Evolutionary conservation across 1,140 invertebrate genomes (phyloP), one percentile per base, ranked within the genome.

Genomic region (Trypoxylus dichotomus): DNA sequence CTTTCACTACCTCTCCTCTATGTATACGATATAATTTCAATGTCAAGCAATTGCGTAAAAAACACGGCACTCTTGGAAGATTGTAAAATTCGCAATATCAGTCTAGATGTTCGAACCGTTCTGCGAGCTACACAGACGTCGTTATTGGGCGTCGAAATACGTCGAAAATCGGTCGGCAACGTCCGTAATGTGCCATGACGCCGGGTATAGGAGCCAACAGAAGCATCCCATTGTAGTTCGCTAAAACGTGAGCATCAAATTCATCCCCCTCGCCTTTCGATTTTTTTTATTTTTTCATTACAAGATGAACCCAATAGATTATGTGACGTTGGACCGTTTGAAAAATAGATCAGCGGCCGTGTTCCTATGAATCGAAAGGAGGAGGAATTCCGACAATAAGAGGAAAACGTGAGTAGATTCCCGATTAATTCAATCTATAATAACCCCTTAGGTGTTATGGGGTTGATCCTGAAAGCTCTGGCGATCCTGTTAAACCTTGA

Each of bases 111-210:
- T 37, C 32, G 32, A 37, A 37, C 32, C n/a, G 32, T 37, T 8
- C 32, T 37, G 60, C 1, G 60, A 27, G 5, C 19, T 24, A 25
- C 60, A 63, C 13, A 63, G 21, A 25, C 19, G 60, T 27, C 60
- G 60, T 63, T 63, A 63, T 63, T 63, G 60, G 60, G 25, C 60
- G 60, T 27, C 19, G 60, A 25, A 63, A 47, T 13, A 19, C 60
- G 60, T 63, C 60, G 60, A 63, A 63, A 63, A 24, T 63, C 60
- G 21, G 60, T 63, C 60, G 60, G 60, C 21, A 63, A 63, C 21
- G 60, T 63, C 60, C 60, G 60, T 63, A 63, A 63, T 63, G 19
- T 25, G 13, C 60, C 60, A 63, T 63, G 60, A 63, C 60, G 60
- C 60, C 60, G 60, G 32, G 60, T 13, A 63, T 24, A 24, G 8